Evolutionary conservation across 92 coral and sea anemone genomes (phyloP).

Genomic region (Phenganax subtilis): DNA sequence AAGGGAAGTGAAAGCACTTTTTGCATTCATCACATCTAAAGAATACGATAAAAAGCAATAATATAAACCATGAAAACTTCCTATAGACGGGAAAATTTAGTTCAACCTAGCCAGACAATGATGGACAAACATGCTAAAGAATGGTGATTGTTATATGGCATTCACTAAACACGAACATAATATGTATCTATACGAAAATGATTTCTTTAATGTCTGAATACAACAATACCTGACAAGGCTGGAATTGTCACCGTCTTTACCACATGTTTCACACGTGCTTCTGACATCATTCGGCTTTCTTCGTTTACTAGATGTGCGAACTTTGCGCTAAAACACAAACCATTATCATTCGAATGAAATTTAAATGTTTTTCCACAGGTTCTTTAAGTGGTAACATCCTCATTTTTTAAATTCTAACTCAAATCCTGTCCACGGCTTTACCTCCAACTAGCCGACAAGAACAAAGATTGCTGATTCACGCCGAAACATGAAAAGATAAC

Average conservation of each 20-base stretch:
- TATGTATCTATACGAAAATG: neutral
- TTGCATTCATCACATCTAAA: slow-evolving; percentile 83
- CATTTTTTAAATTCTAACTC: too few species aligned
- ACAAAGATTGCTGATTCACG: too few species aligned
- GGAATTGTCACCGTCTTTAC: slow-evolving; percentile 64
- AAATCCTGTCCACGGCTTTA: too few species aligned
- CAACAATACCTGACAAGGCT: slow-evolving; percentile 76
- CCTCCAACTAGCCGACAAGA: too few species aligned
- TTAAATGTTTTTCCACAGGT: too few species aligned
- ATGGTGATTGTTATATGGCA: too few species aligned
- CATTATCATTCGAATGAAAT: neutral
- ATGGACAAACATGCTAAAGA: too few species aligned
- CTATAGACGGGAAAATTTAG: too few species aligned
- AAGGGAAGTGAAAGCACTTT: slow-evolving; percentile 81
- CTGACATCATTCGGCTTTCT: slow-evolving; percentile 61
- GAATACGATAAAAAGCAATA: neutral
- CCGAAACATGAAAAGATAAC: too few species aligned
- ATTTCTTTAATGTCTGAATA: neutral
- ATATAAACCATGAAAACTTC: neutral
- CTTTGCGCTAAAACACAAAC: slow-evolving; percentile 24
- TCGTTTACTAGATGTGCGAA: slow-evolving; percentile 1
- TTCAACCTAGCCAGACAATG: too few species aligned
- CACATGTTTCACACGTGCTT: slow-evolving; percentile 67
- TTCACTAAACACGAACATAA: neutral
- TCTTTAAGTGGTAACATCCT: too few species aligned